phyloP scores from a whole-genome alignment of 2,113 vertebrate genomes.

The Pseudonaja textilis region DNA sequence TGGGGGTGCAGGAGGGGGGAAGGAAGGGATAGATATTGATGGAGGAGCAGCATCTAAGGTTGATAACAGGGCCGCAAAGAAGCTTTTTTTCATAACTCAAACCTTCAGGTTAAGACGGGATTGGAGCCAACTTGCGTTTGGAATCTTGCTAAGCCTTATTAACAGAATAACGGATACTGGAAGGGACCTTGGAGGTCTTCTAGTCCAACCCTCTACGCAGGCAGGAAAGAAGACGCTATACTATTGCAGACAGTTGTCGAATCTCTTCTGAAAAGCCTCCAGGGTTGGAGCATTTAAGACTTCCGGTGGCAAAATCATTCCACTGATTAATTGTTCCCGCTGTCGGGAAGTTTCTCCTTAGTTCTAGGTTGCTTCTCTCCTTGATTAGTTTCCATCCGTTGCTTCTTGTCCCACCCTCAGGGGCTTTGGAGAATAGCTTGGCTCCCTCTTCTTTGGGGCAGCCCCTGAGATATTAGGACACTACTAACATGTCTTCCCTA shows the following conservation, averaged over 20 bases:
- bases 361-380: too few relatives aligned
- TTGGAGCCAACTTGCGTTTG: not conserved
- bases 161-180: not conserved
- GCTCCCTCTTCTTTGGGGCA: too few relatives aligned
- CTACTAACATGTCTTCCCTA: too few relatives aligned
- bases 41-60: not conserved
- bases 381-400: too few relatives aligned
- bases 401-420: too few relatives aligned
- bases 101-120: not conserved
- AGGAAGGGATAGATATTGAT: not conserved
- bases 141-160: not conserved
- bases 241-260: not conserved
- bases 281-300: too few relatives aligned
- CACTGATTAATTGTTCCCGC: too few relatives aligned
- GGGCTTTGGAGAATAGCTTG: too few relatives aligned
- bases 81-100: conserved; percentile 11
- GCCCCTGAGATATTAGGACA: too few relatives aligned
- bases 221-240: not conserved
- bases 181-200: not conserved
- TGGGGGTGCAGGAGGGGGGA: not conserved
- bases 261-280: not conserved
- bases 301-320: not conserved
- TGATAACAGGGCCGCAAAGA: not conserved
- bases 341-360: too few relatives aligned
- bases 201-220: not conserved